These are phyloP conservation scores for Pycnomerus fuliginosus DNA, from an alignment of 2,888 invertebrate species.

Conservation along the genomic window DNA sequence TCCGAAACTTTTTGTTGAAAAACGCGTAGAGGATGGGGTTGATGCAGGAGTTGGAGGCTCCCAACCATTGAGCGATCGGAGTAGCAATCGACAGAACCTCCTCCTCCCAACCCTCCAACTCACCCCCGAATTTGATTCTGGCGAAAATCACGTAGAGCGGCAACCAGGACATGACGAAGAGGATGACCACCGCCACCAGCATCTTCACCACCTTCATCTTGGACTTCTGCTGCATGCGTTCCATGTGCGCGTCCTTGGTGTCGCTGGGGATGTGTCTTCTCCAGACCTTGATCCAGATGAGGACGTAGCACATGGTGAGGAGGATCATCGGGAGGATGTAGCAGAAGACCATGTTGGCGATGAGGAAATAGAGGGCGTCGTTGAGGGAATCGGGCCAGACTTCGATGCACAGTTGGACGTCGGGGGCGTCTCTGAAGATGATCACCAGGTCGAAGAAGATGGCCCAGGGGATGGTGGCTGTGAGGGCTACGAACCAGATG, in stretches of 20 bases:
- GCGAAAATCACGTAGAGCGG: conserved; percentile 89
- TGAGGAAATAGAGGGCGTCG: conserved; percentile 82
- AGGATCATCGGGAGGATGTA: conserved; percentile 89
- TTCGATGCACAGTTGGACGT: conserved; percentile 75
- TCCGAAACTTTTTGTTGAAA: conserved; percentile 90
- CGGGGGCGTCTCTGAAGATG: conserved; percentile 72
- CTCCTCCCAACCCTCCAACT: conserved; percentile 74
- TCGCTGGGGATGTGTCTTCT: conserved; percentile 86
- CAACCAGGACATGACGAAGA: conserved; percentile 93
- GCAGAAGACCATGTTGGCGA: conserved; percentile 85
- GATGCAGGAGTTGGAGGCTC: conserved; percentile 92
- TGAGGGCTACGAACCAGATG: conserved; percentile 86
- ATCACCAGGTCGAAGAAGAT: conserved; percentile 82
- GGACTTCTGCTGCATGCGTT: conserved; percentile 89
- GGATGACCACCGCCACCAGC: conserved; percentile 87
- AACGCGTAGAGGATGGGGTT: conserved; percentile 94
- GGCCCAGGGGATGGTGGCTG: conserved; percentile 87
- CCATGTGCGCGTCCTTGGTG: conserved; percentile 88
- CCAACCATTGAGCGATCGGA: conserved; percentile 90
- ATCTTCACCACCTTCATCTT: conserved; percentile 95
- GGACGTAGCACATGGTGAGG: conserved; percentile 87
- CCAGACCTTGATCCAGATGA: conserved; percentile 88
- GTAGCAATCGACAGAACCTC: conserved; percentile 77
- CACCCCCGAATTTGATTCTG: conserved; percentile 78
- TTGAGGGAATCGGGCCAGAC: conserved; percentile 84